Percentiles rank a stretch among this genome's conserved stretches.
Evolutionary conservation across 2,888 invertebrate genomes (phyloP).

Genomic region (Hyposoter didymator): DNA sequence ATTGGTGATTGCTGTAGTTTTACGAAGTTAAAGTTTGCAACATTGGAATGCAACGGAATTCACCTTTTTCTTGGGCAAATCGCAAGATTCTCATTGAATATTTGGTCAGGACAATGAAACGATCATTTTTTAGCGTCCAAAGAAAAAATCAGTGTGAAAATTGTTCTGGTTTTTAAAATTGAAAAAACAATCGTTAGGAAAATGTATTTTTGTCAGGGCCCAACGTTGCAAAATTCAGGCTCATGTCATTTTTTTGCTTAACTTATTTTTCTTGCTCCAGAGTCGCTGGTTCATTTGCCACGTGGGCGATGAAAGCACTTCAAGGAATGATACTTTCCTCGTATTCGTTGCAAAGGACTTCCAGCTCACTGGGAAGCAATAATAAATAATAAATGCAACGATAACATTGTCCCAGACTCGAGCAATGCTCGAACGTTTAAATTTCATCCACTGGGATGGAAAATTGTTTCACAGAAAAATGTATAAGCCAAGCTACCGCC

Average conservation of each 20-base stretch:
- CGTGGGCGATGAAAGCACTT: not conserved
- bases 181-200: no score
- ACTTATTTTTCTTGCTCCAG: not conserved
- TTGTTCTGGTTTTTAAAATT: no score
- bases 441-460: constrained; percentile 24
- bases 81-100: no score
- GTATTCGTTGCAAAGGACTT: not conserved
- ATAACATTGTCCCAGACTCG: not conserved
- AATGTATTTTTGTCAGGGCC: no score
- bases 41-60: no score
- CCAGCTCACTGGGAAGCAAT: not conserved
- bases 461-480: constrained; percentile 38
- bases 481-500: constrained; percentile 14
- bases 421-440: not conserved
- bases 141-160: no score
- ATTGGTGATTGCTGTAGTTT: not conserved
- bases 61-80: no score
- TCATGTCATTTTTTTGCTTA: not conserved
- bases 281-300: not conserved
- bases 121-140: no score
- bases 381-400: not conserved
- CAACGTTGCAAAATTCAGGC: no score
- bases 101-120: no score
- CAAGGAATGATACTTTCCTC: not conserved
- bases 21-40: no score